Evolutionary conservation across 2,888 invertebrate genomes (phyloP), one percentile per base, ranked within the genome.

Genomic region (Achlya flavicornis): DNA sequence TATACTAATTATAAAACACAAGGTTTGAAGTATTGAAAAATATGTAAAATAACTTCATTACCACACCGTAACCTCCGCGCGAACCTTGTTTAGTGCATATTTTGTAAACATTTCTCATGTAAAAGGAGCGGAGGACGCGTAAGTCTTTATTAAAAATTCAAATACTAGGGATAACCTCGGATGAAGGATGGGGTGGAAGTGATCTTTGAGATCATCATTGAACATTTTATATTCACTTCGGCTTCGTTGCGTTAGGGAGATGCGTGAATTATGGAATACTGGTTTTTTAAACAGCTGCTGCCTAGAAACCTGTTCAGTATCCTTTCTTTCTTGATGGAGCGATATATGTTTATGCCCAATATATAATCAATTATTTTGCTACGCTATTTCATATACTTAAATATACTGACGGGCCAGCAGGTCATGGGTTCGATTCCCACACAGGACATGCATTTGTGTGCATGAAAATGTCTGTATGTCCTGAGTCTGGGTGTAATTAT

Each of bases 151-250:
- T 82, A 85, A 85, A 85, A 85, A 84, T 86, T 85, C 81, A 85
- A 83, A 41, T 41, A 84, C 79, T 76, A 68, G 77, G 75, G 75
- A 78, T 79, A 70, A 78, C 76, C 68, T 72, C 66, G 68, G 66
- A 68, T 70, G 72, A 76, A 71, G 75, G 76, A 77, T 73, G 76
- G 70, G 71, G 76, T 72, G 75, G 74, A 78, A 81, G 76, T 78
- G 86, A 86, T 87, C 87, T 77, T 71, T 16, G 76, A 78, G 85
- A 87, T 88, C 85, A 86, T 83, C 83, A 85, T 84, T 81, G 82
- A 84, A 84, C 86, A 86, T 87, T 89, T 88, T 86, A 87, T 84
- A 86, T 86, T 87, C 86, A 84, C 82, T 85, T 84, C 76, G 75
- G 70, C 83, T 85, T 83, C 76, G 78, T 75, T 77, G 76, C 73